phyloP scores from a whole-genome alignment of 2,888 invertebrate species.

The Dendrolimus houi region DNA sequence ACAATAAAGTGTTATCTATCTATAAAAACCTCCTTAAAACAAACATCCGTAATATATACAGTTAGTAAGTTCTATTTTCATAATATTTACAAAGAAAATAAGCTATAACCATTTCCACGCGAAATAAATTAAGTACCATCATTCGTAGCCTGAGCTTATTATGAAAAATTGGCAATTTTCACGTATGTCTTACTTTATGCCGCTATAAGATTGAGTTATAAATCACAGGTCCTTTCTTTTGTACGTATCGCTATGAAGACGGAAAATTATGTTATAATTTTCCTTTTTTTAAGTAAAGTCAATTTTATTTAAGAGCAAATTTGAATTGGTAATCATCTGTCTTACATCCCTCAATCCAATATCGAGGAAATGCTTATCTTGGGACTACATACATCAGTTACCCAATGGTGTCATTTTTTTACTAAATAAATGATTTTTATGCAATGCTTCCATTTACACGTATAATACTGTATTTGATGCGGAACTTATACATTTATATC shows the following conservation, averaged over 20 bases:
- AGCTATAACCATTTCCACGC: constrained; percentile 2
- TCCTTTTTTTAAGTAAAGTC: constrained; percentile 23
- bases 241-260: constrained; percentile 44
- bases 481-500: too few species aligned
- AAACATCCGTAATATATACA: too few species aligned
- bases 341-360: too few species aligned
- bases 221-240: constrained; percentile 61
- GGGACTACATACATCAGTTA: too few species aligned
- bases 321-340: not conserved
- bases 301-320: constrained; percentile 1
- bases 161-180: constrained; percentile 73
- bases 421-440: too few species aligned
- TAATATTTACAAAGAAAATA: constrained; percentile 7
- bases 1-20: too few species aligned
- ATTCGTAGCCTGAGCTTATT: constrained; percentile 51
- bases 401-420: too few species aligned
- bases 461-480: too few species aligned
- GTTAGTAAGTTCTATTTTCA: not conserved
- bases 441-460: too few species aligned
- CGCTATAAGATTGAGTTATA: constrained; percentile 65
- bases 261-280: constrained; percentile 41
- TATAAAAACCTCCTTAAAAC: too few species aligned
- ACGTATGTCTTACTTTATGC: constrained; percentile 64
- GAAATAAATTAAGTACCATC: constrained; percentile 18
- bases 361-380: too few species aligned